Percentiles rank a stretch among this genome's conserved stretches.
Evolutionary conservation across 2,113 vertebrate genomes (phyloP).

Genomic region (Archilochus colubris): DNA sequence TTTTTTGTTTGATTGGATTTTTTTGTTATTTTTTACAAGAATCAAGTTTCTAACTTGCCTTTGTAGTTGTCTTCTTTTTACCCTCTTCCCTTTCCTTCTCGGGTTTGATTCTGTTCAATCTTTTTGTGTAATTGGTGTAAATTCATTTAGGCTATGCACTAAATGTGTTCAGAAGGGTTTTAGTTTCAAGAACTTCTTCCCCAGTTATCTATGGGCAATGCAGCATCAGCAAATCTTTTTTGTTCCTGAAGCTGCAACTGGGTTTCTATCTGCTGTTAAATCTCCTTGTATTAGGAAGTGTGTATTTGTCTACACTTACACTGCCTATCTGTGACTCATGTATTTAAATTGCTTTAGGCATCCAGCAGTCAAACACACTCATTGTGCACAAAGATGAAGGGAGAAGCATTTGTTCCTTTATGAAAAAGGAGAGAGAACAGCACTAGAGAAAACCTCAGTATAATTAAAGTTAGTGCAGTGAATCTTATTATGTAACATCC

Average conservation of each 20-base stretch:
- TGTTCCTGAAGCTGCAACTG: background rate
- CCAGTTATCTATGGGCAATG: background rate
- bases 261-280: background rate
- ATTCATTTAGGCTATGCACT: background rate
- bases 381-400: background rate
- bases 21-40: background rate
- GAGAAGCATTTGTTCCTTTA: background rate
- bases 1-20: background rate
- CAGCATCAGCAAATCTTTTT: background rate
- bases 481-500: background rate
- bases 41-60: background rate
- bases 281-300: background rate
- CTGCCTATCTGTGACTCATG: accelerated
- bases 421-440: background rate
- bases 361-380: background rate
- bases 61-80: background rate
- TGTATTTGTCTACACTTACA: background rate
- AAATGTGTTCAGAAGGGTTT: background rate
- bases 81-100: background rate
- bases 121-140: background rate
- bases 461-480: conserved; percentile 9
- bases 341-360: background rate
- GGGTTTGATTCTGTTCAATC: background rate
- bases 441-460: background rate
- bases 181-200: background rate